Conservation (phyloP, 2,888 invertebrate species). For the Punctoribates punctum region DNA sequence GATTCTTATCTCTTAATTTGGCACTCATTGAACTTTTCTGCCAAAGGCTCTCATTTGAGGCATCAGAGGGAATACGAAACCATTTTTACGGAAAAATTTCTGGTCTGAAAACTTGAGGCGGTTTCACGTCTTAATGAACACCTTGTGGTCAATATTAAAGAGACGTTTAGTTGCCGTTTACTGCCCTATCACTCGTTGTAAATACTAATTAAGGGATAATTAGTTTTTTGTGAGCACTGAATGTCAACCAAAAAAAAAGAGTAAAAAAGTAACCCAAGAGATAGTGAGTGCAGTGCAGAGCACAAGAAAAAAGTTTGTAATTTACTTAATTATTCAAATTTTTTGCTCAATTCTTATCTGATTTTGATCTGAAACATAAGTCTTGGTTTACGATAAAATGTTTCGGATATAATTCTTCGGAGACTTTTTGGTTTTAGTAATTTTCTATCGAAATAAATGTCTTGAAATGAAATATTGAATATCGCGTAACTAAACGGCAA, state of each 20-base stretch:
- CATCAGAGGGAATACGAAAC: not conserved
- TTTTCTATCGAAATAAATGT: not conserved
- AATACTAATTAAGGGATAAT: conserved; percentile 28
- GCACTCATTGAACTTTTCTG: not conserved
- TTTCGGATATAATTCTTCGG: too few species aligned
- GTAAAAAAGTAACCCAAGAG: not conserved
- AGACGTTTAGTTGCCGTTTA: conserved; percentile 1
- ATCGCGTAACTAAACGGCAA: conserved; percentile 7
- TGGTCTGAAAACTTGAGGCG: not conserved
- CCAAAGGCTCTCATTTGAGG: not conserved
- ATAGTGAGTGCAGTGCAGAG: not conserved
- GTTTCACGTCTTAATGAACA: conserved; percentile 34
- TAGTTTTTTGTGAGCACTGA: not conserved
- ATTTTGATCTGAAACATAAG: too few species aligned
- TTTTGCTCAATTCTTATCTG: too few species aligned
- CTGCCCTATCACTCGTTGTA: not conserved
- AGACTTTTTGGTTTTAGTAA: too few species aligned
- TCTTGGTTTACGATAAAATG: too few species aligned
- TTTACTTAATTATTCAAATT: too few species aligned
- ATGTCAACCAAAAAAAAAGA: conserved; percentile 16
- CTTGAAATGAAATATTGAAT: conserved; percentile 3
- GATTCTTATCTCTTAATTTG: not conserved
- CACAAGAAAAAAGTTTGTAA: too few species aligned
- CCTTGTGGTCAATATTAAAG: conserved; percentile 27
- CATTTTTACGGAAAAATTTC: not conserved